Evolutionary conservation across 1,140 invertebrate genomes (phyloP).

Genomic region (Hyposmocoma kahamanoa): DNA sequence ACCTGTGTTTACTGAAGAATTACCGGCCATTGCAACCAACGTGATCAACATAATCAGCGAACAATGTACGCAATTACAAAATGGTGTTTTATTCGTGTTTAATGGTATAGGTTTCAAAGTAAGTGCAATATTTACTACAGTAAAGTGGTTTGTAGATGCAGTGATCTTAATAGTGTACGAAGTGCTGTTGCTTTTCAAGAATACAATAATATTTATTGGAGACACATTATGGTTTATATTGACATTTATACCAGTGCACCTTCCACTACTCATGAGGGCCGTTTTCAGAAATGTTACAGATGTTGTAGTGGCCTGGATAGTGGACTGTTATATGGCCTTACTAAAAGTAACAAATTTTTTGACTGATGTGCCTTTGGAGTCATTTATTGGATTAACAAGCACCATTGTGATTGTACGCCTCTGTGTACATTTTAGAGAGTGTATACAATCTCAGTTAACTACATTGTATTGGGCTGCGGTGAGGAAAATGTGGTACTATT

Average conservation of each 20-base stretch:
- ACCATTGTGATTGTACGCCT: slow-evolving; percentile 45
- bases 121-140: slow-evolving; percentile 16
- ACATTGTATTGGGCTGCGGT: slow-evolving; percentile 46
- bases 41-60: slow-evolving; percentile 23
- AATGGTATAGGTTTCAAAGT: slow-evolving; percentile 23
- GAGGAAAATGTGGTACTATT: slow-evolving; percentile 47
- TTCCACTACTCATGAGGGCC: slow-evolving; percentile 42
- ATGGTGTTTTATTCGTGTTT: slow-evolving; percentile 21
- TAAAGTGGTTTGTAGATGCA: slow-evolving; percentile 27
- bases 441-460: slow-evolving; percentile 28
- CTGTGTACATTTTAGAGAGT: slow-evolving; percentile 43
- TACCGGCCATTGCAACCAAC: slow-evolving; percentile 36
- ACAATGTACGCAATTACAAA: slow-evolving; percentile 28
- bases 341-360: slow-evolving; percentile 57
- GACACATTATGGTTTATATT: slow-evolving; percentile 53
- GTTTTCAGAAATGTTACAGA: slow-evolving; percentile 32
- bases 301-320: slow-evolving; percentile 19
- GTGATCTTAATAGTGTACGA: slow-evolving; percentile 32
- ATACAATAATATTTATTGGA: slow-evolving; percentile 43
- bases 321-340: slow-evolving; percentile 45
- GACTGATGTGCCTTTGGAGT: slow-evolving; percentile 64
- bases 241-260: slow-evolving; percentile 56
- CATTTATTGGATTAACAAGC: slow-evolving; percentile 52
- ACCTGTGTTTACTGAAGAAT: slow-evolving; percentile 49
- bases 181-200: slow-evolving; percentile 39